A percentile compares a stretch with the other conserved stretches of the same genome.
Conservation (phyloP, 2,797 vertebrate species). For the Bovichtus diacanthus region DNA sequence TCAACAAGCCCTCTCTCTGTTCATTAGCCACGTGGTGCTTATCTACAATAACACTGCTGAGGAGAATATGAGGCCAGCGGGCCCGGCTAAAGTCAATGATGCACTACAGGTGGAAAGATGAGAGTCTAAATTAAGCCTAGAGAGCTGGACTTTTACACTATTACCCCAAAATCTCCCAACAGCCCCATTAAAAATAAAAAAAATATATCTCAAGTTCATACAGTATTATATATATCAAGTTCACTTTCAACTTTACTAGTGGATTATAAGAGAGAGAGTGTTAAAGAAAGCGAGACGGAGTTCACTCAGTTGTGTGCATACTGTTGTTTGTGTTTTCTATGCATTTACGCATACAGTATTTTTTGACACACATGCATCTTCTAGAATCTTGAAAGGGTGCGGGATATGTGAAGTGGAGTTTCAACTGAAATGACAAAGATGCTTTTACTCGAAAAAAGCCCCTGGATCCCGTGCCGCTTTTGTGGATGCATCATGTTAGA, state of each 20-base stretch:
- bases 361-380: background rate
- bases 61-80: constrained; percentile 71
- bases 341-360: background rate
- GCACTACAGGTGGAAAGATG: constrained; percentile 68
- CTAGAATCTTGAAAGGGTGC: background rate
- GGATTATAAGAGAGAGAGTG: constrained; percentile 3
- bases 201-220: constrained; percentile 8
- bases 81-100: constrained; percentile 73
- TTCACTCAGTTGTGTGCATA: background rate
- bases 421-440: constrained; percentile 6
- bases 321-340: background rate
- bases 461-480: background rate
- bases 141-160: constrained; percentile 37
- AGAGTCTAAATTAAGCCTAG: constrained; percentile 59
- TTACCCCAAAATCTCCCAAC: constrained; percentile 29
- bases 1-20: constrained; percentile 84
- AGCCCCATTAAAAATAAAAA: constrained; percentile 13
- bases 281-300: background rate
- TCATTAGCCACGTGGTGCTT: constrained; percentile 86
- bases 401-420: background rate
- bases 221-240: constrained; percentile 48
- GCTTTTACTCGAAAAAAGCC: constrained; percentile 1
- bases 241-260: constrained; percentile 44
- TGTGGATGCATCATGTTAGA: background rate
- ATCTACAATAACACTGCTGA: constrained; percentile 79